Percentiles rank a stretch among this genome's conserved stretches.
Conservation (phyloP, 2,113 vertebrate genomes). For the Cebidichthys violaceus region DNA sequence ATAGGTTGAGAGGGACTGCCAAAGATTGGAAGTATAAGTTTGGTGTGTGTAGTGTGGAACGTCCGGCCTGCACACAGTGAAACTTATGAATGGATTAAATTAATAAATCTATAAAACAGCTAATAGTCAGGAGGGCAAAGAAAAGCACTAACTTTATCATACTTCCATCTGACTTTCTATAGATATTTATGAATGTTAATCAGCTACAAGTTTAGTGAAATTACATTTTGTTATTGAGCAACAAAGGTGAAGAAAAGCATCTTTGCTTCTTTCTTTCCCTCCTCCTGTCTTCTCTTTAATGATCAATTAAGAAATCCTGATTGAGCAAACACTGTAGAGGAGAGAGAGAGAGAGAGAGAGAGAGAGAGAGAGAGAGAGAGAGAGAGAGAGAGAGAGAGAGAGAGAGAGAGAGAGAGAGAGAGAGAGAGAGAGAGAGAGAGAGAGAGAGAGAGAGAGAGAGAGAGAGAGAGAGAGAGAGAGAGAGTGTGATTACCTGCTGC, state of each 20-base stretch:
- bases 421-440: too few relatives aligned
- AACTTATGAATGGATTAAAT: too few relatives aligned
- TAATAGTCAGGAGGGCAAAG: not conserved
- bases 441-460: constrained; percentile 46
- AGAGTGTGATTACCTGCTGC: constrained; percentile 62
- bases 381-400: constrained; percentile 38
- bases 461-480: constrained; percentile 41
- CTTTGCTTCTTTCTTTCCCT: not conserved
- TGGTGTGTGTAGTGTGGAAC: not conserved
- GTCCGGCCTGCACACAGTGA: too few relatives aligned
- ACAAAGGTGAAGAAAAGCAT: not conserved
- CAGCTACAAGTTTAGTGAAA: not conserved
- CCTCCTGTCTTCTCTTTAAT: constrained; percentile 4
- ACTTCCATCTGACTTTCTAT: not conserved
- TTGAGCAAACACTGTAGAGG: constrained; percentile 70
- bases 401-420: too few relatives aligned
- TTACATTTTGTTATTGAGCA: constrained; percentile 18
- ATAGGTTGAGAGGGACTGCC: not conserved
- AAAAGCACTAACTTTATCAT: not conserved
- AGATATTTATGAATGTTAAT: constrained; percentile 6
- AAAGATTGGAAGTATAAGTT: not conserved
- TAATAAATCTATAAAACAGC: not conserved
- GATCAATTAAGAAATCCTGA: constrained; percentile 57
- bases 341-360: constrained; percentile 54
- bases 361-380: constrained; percentile 46